Percentiles rank a stretch among this genome's conserved stretches.
Conservation (phyloP, 2,888 invertebrate genomes). For the Melieria crassipennis region DNA sequence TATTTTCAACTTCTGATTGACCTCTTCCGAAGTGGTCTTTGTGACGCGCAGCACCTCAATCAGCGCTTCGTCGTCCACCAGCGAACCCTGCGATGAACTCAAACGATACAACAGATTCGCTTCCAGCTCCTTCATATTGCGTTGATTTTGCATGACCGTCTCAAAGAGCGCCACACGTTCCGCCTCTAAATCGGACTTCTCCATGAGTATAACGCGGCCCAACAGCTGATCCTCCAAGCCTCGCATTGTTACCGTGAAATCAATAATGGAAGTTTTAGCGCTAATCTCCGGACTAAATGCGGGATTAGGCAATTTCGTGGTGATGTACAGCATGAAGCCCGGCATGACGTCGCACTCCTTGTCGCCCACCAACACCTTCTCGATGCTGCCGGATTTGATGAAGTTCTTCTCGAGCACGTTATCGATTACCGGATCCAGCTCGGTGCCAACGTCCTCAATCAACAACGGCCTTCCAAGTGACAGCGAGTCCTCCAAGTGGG, state of each 20-base stretch:
- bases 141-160: slow-evolving; percentile 95
- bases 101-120: slow-evolving; percentile 90
- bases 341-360: slow-evolving; percentile 98
- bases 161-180: slow-evolving; percentile 93
- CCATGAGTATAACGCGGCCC: slow-evolving; percentile 94
- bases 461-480: slow-evolving; percentile 88
- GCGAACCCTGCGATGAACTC: slow-evolving; percentile 91
- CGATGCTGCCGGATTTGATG: slow-evolving; percentile 95
- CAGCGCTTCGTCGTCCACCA: slow-evolving; percentile 95
- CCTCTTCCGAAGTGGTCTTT: slow-evolving; percentile 91
- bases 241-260: slow-evolving; percentile 97
- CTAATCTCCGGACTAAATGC: slow-evolving; percentile 97
- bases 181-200: slow-evolving; percentile 94
- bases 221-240: slow-evolving; percentile 95
- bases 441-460: slow-evolving; percentile 95
- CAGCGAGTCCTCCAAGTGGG: slow-evolving; percentile 87
- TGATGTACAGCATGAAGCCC: slow-evolving; percentile 94
- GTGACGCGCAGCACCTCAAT: slow-evolving; percentile 89
- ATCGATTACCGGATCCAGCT: slow-evolving; percentile 94
- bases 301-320: slow-evolving; percentile 95
- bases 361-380: slow-evolving; percentile 93
- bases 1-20: slow-evolving; percentile 91
- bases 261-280: slow-evolving; percentile 96
- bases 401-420: slow-evolving; percentile 98
- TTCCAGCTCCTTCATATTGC: slow-evolving; percentile 95